Percentiles rank a stretch among this genome's conserved stretches.
phyloP scores from a whole-genome alignment of 2,113 vertebrate genomes.

The Pandion haliaetus region DNA sequence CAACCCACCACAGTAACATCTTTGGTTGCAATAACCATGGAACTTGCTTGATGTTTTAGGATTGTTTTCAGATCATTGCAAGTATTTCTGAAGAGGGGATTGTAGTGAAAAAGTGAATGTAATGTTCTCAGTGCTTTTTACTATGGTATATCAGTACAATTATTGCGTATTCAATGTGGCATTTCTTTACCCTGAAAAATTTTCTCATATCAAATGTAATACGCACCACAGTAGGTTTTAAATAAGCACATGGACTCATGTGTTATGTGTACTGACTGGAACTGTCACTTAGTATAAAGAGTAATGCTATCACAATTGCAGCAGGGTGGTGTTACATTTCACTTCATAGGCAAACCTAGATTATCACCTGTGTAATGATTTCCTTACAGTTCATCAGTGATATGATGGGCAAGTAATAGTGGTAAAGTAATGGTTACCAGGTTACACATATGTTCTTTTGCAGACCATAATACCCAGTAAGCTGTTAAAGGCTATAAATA shows the following conservation, averaged over 20 bases:
- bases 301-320: background rate
- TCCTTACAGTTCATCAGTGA: background rate
- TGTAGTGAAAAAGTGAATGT: background rate
- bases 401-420: background rate
- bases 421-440: background rate
- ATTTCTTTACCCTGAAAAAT: background rate
- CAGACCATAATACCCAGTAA: background rate
- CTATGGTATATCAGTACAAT: background rate
- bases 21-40: background rate
- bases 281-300: background rate
- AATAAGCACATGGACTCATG: background rate
- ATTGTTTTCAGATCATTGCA: background rate
- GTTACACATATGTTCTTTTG: background rate
- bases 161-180: background rate
- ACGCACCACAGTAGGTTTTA: background rate
- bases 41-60: background rate
- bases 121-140: background rate
- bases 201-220: background rate
- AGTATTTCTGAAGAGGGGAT: background rate
- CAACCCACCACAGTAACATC: too few relatives aligned
- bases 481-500: background rate
- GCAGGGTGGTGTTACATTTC: background rate
- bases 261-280: background rate
- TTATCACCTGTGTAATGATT: background rate
- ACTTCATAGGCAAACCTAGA: background rate